phyloP scores from a whole-genome alignment of 2,888 invertebrate species.

The Ramazzottius varieornatus region DNA sequence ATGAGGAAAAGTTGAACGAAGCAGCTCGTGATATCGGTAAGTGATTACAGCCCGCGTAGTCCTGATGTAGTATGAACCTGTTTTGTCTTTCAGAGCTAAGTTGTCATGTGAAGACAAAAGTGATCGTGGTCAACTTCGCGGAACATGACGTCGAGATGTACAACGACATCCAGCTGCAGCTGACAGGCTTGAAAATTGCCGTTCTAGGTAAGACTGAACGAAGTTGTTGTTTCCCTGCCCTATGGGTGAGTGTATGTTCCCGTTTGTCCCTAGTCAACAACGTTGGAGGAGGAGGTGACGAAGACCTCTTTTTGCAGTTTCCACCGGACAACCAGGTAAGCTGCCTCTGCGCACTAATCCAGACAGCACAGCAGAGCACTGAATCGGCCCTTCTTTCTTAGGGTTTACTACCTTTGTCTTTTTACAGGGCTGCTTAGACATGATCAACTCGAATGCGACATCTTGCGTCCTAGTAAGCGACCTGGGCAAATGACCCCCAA shows the following conservation, averaged over 20 bases:
- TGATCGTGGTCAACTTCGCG: neutral
- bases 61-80: neutral
- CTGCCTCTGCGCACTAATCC: too few relatives aligned
- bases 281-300: neutral
- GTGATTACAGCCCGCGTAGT: neutral
- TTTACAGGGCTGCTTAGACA: neutral
- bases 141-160: neutral
- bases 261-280: slow-evolving; percentile 1
- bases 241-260: too few relatives aligned
- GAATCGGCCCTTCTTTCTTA: neutral
- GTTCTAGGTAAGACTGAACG: neutral
- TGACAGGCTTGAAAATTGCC: neutral
- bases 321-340: neutral
- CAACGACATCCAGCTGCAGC: neutral
- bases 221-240: too few relatives aligned
- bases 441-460: neutral
- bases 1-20: neutral
- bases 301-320: neutral
- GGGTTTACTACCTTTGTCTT: neutral
- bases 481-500: neutral
- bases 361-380: too few relatives aligned
- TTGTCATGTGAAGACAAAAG: neutral
- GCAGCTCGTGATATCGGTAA: neutral
- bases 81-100: neutral
- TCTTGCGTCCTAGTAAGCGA: neutral